Evolutionary conservation across 2,888 invertebrate genomes (phyloP).

Genomic region (Ramazzottius varieornatus): DNA sequence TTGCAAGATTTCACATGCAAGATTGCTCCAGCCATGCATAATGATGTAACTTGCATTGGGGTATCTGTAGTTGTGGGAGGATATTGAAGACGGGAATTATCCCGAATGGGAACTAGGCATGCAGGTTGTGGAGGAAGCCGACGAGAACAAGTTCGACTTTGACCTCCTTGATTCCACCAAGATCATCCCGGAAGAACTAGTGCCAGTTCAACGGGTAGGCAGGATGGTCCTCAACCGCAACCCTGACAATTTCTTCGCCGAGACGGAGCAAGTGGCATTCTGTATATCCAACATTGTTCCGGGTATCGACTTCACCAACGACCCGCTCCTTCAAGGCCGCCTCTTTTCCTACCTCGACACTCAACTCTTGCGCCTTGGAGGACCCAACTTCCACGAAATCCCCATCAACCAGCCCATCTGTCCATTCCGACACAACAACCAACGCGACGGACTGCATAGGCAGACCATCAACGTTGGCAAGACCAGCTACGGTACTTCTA

Average conservation of each 20-base stretch:
- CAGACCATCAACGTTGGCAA: conserved; percentile 1
- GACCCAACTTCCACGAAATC: conserved; percentile 66
- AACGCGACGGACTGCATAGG: conserved; percentile 44
- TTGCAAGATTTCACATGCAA: too few relatives aligned
- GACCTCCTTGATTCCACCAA: conserved; percentile 21
- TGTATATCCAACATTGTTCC: conserved; percentile 66
- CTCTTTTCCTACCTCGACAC: conserved; percentile 21
- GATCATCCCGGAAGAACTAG: neutral
- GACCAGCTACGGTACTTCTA: conserved; percentile 1
- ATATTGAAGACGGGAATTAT: conserved; percentile 18
- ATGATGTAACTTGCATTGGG: too few relatives aligned
- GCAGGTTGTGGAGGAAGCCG: conserved; percentile 20
- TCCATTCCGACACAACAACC: conserved; percentile 37
- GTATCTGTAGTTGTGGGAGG: conserved; percentile 21
- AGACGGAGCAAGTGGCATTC: conserved; percentile 75
- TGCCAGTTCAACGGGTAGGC: conserved; percentile 62
- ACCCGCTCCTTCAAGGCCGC: conserved; percentile 51
- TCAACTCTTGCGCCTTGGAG: conserved; percentile 20
- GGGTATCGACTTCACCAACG: conserved; percentile 73
- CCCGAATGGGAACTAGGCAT: conserved; percentile 21
- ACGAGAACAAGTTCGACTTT: conserved; percentile 20
- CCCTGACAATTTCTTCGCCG: conserved; percentile 70
- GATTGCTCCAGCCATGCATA: too few relatives aligned
- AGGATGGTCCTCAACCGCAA: conserved; percentile 56
- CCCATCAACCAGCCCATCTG: conserved; percentile 79